These are phyloP conservation scores for Drosophila aff. DNA, from an alignment of 1,140 invertebrate species.

Conservation along the genomic window DNA sequence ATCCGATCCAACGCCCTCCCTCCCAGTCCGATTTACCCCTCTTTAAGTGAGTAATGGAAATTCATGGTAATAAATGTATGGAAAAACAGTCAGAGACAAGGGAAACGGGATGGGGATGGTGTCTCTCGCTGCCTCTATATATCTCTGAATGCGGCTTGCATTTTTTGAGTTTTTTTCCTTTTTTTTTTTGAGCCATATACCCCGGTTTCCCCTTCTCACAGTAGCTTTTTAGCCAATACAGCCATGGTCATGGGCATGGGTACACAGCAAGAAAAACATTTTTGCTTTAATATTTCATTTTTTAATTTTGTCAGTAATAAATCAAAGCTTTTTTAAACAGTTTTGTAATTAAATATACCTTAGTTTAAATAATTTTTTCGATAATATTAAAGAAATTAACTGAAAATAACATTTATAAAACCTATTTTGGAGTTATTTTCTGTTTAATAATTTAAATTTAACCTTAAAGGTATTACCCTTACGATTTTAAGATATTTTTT, in stretches of 20 bases:
- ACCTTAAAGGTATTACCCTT: not conserved
- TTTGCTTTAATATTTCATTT: not conserved
- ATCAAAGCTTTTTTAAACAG: too few species aligned
- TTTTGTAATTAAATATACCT: too few species aligned
- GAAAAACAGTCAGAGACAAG: conserved; percentile 13
- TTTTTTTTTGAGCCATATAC: not conserved
- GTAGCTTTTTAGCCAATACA: conserved; percentile 25
- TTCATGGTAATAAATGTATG: conserved; percentile 69
- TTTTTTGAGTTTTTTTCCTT: conserved; percentile 16
- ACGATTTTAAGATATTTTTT: not conserved
- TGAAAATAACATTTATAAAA: not conserved
- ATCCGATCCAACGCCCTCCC: not conserved
- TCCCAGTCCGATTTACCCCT: conserved; percentile 1
- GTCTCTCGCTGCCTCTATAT: not conserved
- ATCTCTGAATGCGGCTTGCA: conserved; percentile 60
- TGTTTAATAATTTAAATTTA: not conserved
- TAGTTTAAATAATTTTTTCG: too few species aligned
- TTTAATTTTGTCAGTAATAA: not conserved
- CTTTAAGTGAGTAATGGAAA: conserved; percentile 73
- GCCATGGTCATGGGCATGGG: conserved; percentile 8
- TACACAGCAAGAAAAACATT: not conserved
- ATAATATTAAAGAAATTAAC: not conserved
- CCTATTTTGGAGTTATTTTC: not conserved
- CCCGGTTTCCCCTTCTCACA: not conserved
- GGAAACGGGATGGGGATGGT: not conserved